These are phyloP conservation scores for Poecilia wingei DNA, from an alignment of 2,797 vertebrate species.

Conservation along the genomic window DNA sequence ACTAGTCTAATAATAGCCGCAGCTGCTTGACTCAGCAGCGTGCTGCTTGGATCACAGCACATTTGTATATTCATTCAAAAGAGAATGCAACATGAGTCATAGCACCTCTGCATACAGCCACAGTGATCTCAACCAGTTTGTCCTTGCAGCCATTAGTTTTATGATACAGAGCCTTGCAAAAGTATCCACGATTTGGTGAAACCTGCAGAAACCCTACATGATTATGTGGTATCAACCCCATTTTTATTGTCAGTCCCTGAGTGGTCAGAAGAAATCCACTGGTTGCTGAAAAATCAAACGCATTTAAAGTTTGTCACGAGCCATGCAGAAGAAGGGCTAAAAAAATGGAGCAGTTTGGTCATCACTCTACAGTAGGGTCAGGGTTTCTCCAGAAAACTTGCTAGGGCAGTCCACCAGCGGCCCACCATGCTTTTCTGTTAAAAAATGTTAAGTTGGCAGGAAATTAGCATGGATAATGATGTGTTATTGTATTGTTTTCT, in stretches of 20 bases:
- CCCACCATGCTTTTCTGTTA: too few species aligned
- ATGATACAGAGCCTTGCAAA: neutral
- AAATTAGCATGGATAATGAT: too few species aligned
- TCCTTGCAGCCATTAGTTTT: neutral
- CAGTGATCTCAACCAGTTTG: neutral
- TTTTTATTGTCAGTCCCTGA: neutral
- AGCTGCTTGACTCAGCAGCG: neutral
- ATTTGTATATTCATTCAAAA: neutral
- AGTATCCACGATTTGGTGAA: too few species aligned
- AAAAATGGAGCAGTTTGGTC: neutral
- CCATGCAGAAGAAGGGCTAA: neutral
- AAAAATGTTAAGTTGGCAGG: too few species aligned
- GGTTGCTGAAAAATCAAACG: neutral
- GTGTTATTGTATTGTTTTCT: too few species aligned
- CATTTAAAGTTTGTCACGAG: neutral
- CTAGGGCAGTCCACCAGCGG: too few species aligned
- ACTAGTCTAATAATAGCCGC: neutral
- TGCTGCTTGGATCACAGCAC: neutral
- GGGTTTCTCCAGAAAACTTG: too few species aligned
- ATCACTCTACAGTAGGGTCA: neutral
- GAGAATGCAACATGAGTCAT: constrained; percentile 2
- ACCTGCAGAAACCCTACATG: too few species aligned
- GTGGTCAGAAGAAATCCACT: neutral
- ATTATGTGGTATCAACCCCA: too few species aligned
- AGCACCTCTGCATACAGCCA: neutral